Evolutionary conservation across 2,113 vertebrate species (phyloP).

Genomic region (Ibidorhyncha struthersii): DNA sequence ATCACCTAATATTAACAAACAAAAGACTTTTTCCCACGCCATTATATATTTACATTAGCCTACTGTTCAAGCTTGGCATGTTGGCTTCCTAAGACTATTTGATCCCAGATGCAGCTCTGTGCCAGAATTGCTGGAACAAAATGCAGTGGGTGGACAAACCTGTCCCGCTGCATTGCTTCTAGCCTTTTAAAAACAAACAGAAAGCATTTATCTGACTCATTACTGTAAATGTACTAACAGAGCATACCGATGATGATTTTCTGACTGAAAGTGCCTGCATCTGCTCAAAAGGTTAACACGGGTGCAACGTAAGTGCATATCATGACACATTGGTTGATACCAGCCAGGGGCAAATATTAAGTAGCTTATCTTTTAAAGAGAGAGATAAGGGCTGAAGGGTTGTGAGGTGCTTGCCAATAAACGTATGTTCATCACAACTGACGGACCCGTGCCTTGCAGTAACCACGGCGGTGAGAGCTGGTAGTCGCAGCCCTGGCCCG

Average conservation of each 20-base stretch:
- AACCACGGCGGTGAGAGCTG: accelerated
- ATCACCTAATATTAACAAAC: slow-evolving; percentile 51
- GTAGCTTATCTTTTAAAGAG: slow-evolving; percentile 57
- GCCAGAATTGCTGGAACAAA: slow-evolving; percentile 67
- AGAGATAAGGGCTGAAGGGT: slow-evolving; percentile 44
- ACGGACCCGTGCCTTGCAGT: neutral
- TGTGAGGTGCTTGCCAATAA: slow-evolving; percentile 43
- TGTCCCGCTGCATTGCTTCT: slow-evolving; percentile 76
- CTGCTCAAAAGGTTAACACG: slow-evolving; percentile 41
- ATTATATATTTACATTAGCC: slow-evolving; percentile 63
- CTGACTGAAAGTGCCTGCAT: slow-evolving; percentile 31
- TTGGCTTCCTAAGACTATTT: slow-evolving; percentile 50
- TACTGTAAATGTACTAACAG: slow-evolving; percentile 28
- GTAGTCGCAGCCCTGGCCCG: accelerated
- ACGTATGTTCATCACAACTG: neutral
- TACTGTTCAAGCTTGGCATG: slow-evolving; percentile 35
- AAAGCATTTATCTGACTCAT: slow-evolving; percentile 51
- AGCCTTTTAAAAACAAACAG: slow-evolving; percentile 53
- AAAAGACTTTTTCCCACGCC: slow-evolving; percentile 39
- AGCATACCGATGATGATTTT: slow-evolving; percentile 2
- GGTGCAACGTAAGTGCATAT: slow-evolving; percentile 34
- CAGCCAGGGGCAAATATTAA: slow-evolving; percentile 50
- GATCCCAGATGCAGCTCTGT: slow-evolving; percentile 43
- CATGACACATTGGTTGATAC: slow-evolving; percentile 47
- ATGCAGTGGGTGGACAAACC: slow-evolving; percentile 76